Base-by-base conservation (phyloP, 2,113 vertebrate genomes). In the Periophthalmus modestus region DNA sequence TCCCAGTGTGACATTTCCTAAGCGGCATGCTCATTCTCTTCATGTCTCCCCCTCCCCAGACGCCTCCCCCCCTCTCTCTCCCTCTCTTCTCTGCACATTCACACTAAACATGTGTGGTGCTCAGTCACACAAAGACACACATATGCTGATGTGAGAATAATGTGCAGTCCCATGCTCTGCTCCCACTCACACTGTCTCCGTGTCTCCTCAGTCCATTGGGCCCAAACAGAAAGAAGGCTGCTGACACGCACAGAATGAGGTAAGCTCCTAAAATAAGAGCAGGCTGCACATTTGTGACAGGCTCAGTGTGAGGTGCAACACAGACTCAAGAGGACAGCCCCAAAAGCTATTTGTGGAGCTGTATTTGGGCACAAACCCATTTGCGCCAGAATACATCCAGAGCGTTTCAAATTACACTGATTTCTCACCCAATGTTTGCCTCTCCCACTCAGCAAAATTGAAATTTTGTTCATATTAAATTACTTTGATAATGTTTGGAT, bases 1-100 rank as follows among this genome's bases (percentile, higher is more conserved):
- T 98, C 97, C 93, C 95, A 97, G 96, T 97, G 95, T 97, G 96
- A 96, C 96, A 96, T 94, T 95, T 95, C 94, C 95, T 95, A 95
- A 96, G 95, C 94, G 90, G 89, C 92, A 91, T 84, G 90, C 90
- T 93, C 89, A 91, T 93, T 93, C 90, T 93, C 91, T 91, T 93
- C 92, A 93, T 92, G 90, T 87, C 83, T 85, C 79, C 87, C 72
- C 86, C 85, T 92, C 90, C 90, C 90, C 82, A 89, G 89, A 90
- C 85, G 85, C 91, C 86, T 80, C 75, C 77, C 39, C 39, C 39
- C 39, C 39, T 43, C 84, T 77, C 71, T 71, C 79, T 59, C 52
- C 19, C 52, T 55, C 50, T 9, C 47, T 79, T 61, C 83, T 69
- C 50, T 48, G 72, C 81, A 85, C 85, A 82, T 66, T 73, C 78